These are phyloP conservation scores for Rhinolophus sinicus DNA, from an alignment of 2,113 vertebrate species.

Conservation along the genomic window DNA sequence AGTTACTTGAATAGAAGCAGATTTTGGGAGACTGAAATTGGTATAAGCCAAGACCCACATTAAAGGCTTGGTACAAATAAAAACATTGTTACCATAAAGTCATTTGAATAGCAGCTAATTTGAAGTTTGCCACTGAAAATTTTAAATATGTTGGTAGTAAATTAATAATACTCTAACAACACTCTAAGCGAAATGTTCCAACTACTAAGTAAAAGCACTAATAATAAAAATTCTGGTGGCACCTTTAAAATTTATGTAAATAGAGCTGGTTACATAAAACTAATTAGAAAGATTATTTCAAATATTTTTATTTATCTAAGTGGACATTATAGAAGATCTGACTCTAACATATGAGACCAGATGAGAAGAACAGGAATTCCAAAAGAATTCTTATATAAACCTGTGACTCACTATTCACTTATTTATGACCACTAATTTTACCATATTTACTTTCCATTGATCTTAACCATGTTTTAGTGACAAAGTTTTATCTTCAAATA, in stretches of 20 bases:
- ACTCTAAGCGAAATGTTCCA: neutral
- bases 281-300: neutral
- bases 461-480: neutral
- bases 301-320: conserved; percentile 14
- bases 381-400: neutral
- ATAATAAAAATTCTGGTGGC: neutral
- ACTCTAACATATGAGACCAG: neutral
- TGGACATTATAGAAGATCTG: neutral
- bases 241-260: neutral
- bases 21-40: neutral
- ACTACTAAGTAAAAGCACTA: neutral
- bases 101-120: neutral
- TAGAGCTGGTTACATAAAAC: neutral
- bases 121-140: conserved; percentile 13
- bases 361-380: neutral
- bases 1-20: conserved; percentile 9
- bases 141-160: neutral
- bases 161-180: neutral
- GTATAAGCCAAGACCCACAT: neutral
- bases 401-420: neutral
- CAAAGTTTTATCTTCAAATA: neutral
- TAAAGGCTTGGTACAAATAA: neutral
- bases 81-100: neutral
- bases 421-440: neutral
- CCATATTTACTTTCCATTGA: neutral